Percentiles rank a stretch among this genome's conserved stretches.
Evolutionary conservation across 2,888 invertebrate species (phyloP).

Genomic region (Ditylenchus weischeri): DNA sequence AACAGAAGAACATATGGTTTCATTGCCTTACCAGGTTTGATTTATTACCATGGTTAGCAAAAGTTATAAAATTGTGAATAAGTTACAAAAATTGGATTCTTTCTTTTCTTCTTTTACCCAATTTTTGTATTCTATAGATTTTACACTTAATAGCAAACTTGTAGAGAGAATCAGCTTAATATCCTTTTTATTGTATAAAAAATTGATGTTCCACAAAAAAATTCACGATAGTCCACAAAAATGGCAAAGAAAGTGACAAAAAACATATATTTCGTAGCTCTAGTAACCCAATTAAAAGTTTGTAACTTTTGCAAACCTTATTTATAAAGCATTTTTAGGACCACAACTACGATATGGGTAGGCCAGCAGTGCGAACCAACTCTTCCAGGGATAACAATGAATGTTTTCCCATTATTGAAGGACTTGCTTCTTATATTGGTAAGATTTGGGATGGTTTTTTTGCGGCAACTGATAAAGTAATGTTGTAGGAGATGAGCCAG

Average conservation of each 20-base stretch:
- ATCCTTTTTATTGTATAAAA: too few species aligned
- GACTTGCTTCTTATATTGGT: slow-evolving; percentile 2
- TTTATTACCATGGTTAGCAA: not conserved
- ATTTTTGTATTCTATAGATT: too few species aligned
- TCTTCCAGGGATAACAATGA: slow-evolving; percentile 12
- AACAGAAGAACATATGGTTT: not conserved
- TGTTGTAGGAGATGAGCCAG: too few species aligned
- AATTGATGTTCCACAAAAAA: not conserved
- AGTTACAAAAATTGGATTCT: too few species aligned
- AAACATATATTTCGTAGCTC: too few species aligned
- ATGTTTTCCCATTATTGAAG: slow-evolving; percentile 11
- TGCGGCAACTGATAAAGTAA: too few species aligned
- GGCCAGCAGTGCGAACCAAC: slow-evolving; percentile 10
- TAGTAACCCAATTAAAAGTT: not conserved
- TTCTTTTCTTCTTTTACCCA: too few species aligned
- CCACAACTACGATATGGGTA: slow-evolving; percentile 11
- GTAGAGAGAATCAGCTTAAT: too few species aligned
- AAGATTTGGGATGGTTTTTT: not conserved
- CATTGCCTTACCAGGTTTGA: not conserved
- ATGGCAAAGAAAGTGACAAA: too few species aligned
- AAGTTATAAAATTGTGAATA: not conserved
- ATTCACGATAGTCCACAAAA: not conserved
- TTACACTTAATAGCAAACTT: too few species aligned
- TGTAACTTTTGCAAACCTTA: not conserved
- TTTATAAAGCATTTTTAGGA: slow-evolving; percentile 5